Evolutionary conservation across 2,113 vertebrate genomes (phyloP).

Genomic region (Typhlomys cinereus): DNA sequence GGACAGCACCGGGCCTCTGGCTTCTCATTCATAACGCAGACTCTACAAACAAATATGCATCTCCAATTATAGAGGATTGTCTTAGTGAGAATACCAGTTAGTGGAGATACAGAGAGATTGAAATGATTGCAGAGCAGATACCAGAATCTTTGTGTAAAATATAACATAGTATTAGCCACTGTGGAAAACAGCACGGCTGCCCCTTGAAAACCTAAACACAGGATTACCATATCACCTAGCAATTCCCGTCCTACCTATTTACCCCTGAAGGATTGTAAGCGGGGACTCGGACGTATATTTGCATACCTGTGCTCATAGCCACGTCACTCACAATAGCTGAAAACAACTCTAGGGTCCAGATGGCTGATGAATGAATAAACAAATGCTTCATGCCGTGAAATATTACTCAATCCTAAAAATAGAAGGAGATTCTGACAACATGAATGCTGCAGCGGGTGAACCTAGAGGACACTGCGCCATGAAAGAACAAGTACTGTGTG

Average conservation of each 20-base stretch:
- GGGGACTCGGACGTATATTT: background rate
- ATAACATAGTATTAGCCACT: background rate
- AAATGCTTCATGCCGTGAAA: background rate
- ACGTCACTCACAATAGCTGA: background rate
- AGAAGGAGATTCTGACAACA: background rate
- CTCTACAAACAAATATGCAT: background rate
- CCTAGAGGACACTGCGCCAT: background rate
- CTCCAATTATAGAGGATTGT: background rate
- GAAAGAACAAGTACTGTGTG: background rate
- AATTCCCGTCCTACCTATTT: background rate
- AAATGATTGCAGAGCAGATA: background rate
- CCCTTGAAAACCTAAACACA: background rate
- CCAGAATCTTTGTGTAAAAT: background rate
- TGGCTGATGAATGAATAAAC: background rate
- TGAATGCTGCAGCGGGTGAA: background rate
- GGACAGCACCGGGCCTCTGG: background rate
- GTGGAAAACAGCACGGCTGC: background rate
- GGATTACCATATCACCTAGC: background rate
- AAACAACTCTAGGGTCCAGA: background rate
- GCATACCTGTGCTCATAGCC: background rate
- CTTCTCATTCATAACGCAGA: background rate
- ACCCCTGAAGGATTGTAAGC: background rate
- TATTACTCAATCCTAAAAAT: background rate
- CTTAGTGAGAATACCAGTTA: background rate
- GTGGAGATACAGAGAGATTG: background rate